Evolutionary conservation across 2,797 vertebrate genomes (phyloP), one percentile per base, ranked within the genome.

Genomic region (Rallus crepitans): DNA sequence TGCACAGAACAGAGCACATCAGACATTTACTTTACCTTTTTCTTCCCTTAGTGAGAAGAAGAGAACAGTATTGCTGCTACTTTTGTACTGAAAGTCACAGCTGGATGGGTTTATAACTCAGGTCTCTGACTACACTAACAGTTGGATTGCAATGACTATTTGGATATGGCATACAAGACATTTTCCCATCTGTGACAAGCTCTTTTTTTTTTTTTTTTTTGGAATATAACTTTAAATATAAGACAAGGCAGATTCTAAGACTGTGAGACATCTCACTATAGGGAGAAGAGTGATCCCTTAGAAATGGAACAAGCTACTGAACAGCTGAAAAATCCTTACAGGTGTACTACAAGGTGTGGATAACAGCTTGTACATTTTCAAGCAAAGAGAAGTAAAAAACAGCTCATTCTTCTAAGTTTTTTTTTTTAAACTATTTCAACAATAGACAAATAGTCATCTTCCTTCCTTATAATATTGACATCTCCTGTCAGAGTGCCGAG

Each of bases 81-180:
- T 93, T 82, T 80, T 77, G 9, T 70, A 88, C 42, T 80, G 47
- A 73, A 85, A 94, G 42, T 91, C 71, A 82, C 90, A 94, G 92
- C 35, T 82, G 77, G 77, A 78, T 40, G 71, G 53, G 42, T 79
- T 93, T 90, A 37, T 76, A 84, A 79, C 63, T 87, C 52, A 48
- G 19, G 4, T 57, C 7, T 69, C 47, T 19, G 23, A 76, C 65
- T 79, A 56, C 19, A 56, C 27, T 50, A 82, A 59, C 24, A 78
- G 59, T 66, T 91, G 42, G 52, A 76, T 56, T 77, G 52, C 20
- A 90, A 60, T 52, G 60, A 59, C 61, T 82, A 7, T 55, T 72
- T 65, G 35, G 37, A 60, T 50, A 47, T 7, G 21, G 82, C 61
- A 64, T 33, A 65, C 18, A 90, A 87, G 77, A 66, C 19, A 63